Percentiles rank a stretch among this genome's conserved stretches.
phyloP scores from a whole-genome alignment of 2,888 invertebrate species.

The Camponotus fellah region DNA sequence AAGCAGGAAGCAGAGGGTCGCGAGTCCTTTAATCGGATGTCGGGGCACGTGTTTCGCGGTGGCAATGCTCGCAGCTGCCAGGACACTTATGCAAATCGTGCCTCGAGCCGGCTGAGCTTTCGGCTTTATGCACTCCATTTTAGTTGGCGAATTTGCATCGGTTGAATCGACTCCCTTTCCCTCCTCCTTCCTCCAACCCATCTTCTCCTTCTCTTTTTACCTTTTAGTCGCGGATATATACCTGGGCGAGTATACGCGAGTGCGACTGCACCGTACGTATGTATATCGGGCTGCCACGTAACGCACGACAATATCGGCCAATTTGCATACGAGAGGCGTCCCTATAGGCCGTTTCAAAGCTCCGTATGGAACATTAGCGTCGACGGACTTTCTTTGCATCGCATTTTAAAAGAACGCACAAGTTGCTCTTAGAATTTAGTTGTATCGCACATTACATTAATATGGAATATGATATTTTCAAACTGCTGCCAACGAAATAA shows the following conservation, averaged over 20 bases:
- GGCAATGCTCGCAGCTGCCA: slow-evolving; percentile 81
- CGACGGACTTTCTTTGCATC: slow-evolving; percentile 30
- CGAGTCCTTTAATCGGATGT: slow-evolving; percentile 81
- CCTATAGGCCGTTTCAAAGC: slow-evolving; percentile 73
- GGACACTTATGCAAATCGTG: slow-evolving; percentile 85
- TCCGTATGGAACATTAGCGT: slow-evolving; percentile 31
- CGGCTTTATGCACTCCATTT: slow-evolving; percentile 82
- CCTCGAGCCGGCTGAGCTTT: slow-evolving; percentile 82
- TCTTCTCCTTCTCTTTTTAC: slow-evolving; percentile 70
- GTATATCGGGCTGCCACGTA: slow-evolving; percentile 74
- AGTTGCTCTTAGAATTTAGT: not conserved
- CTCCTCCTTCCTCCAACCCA: slow-evolving; percentile 65
- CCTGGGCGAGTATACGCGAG: slow-evolving; percentile 67
- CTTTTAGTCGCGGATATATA: slow-evolving; percentile 74
- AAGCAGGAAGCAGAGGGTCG: slow-evolving; percentile 74
- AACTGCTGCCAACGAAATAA: not conserved
- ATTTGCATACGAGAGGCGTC: slow-evolving; percentile 81
- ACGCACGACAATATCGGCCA: slow-evolving; percentile 81
- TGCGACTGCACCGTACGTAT: slow-evolving; percentile 57
- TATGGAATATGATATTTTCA: not conserved
- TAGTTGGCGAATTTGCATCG: slow-evolving; percentile 83
- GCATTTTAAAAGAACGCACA: slow-evolving; percentile 1
- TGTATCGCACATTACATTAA: not conserved
- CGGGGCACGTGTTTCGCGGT: slow-evolving; percentile 82
- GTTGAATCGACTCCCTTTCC: slow-evolving; percentile 78